phyloP scores from a whole-genome alignment of 2,797 vertebrate genomes.

The Nyctalus aviator region DNA sequence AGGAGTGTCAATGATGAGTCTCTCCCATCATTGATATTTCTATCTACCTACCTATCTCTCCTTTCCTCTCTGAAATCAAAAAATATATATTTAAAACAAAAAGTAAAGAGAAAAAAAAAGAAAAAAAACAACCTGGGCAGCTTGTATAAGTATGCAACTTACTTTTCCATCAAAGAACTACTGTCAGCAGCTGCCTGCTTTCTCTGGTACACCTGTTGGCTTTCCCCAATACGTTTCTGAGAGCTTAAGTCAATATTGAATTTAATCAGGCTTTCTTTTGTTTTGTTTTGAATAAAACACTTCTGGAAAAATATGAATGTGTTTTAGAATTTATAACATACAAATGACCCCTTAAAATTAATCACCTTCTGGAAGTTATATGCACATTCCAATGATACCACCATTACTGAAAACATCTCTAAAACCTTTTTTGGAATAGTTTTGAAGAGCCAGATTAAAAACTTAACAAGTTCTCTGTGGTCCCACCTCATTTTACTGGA shows the following conservation, averaged over 20 bases:
- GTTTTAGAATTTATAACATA: constrained; percentile 41
- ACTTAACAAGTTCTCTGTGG: neutral
- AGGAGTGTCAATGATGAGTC: no score
- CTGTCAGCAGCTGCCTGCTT: neutral
- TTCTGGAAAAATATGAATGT: neutral
- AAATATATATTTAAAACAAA: no score
- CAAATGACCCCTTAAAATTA: constrained; percentile 59
- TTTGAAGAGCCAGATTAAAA: constrained; percentile 43
- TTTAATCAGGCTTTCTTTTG: neutral
- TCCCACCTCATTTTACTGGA: constrained; percentile 15
- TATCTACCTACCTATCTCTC: no score
- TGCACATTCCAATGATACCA: constrained; percentile 34
- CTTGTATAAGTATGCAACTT: neutral
- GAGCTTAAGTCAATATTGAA: neutral
- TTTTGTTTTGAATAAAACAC: neutral
- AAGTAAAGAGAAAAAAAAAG: no score
- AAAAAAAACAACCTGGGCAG: neutral
- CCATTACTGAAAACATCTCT: constrained; percentile 36
- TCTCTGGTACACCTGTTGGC: neutral
- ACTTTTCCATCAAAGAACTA: neutral
- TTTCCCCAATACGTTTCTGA: neutral
- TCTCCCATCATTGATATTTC: no score
- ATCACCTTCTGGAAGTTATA: constrained; percentile 35
- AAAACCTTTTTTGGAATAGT: constrained; percentile 34
- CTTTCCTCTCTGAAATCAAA: no score